Conservation (phyloP, 2,113 vertebrate species). For the Narcine bancroftii region DNA sequence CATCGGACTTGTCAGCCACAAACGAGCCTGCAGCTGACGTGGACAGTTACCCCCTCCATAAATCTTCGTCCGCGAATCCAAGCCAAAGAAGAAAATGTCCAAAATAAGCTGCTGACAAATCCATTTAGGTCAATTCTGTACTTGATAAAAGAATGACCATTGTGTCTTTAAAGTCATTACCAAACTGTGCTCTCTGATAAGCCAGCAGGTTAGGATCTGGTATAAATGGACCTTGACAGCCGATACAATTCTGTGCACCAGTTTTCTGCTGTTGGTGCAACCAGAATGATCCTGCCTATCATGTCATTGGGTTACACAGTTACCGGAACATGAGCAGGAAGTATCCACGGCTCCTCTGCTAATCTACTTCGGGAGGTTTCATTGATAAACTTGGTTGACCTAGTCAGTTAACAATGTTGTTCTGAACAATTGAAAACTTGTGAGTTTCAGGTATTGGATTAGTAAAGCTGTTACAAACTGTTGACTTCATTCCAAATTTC, state of each 20-base stretch:
- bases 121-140: not conserved
- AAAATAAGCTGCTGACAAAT: not conserved
- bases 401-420: not conserved
- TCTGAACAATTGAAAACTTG: not conserved
- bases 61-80: no score
- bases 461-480: not conserved
- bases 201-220: not conserved
- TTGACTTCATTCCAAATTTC: not conserved
- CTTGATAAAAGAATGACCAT: not conserved
- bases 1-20: no score
- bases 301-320: conserved; percentile 3
- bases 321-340: not conserved
- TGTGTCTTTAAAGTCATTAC: not conserved
- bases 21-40: no score
- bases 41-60: no score
- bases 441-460: not conserved
- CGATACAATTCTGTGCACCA: not conserved
- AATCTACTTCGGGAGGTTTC: not conserved
- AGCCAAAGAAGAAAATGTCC: no score
- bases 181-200: not conserved
- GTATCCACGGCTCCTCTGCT: not conserved
- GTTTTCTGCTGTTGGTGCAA: not conserved
- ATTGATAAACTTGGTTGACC: not conserved
- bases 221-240: not conserved
- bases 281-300: not conserved